Evolutionary conservation across 2,888 invertebrate species (phyloP), one percentile per base, ranked within the genome.

Genomic region (Xanthorhoe designata): DNA sequence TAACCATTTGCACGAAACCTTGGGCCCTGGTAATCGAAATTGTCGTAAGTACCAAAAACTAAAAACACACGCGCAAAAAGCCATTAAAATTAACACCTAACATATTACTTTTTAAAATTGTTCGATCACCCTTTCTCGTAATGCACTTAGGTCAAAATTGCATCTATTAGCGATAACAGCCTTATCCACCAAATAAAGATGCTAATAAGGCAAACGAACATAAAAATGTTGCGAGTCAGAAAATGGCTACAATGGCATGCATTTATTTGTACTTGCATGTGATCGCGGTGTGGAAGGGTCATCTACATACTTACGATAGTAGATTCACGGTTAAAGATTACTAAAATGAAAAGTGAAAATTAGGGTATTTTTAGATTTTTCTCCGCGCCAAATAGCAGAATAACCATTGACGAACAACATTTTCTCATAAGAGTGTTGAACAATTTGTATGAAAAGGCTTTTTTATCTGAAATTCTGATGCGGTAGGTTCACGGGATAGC

Each of bases 191-290:
- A 52, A 45, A 10, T 10, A 10, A 18, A 55, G 63, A 57, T 51
- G 58, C 58, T 64, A 71, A 66, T 66, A 54, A 52, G 32, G 15
- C 42, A 64, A 71, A 45, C 49, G 45, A 56, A 57, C 50, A 61
- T 66, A 68, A 67, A 55, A 62, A 68, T 56, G 61, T 45, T 18
- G 49, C 56, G 47, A 64, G 61, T 38, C 49, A 18, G 10, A 62
- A 56, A 66, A 68, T 15, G 50, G 64, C 51, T 57, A 17, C 56
- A 51, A n/a, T 53, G 52, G 61, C 61, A 64, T 70, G 70, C 71
- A 74, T 66, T 68, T 60, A 51, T 61, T 60, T 64, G 66, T 61
- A 66, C 64, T 67, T 61, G 47, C 38, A 54, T 45, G 38, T 60
- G 61, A 24, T 29, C 17, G n/a, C 4, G 3, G 13, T 18, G 32